Percentiles rank a stretch among this genome's conserved stretches.
Evolutionary conservation across 2,888 invertebrate species (phyloP).

Genomic region (Incurvaria masculella): DNA sequence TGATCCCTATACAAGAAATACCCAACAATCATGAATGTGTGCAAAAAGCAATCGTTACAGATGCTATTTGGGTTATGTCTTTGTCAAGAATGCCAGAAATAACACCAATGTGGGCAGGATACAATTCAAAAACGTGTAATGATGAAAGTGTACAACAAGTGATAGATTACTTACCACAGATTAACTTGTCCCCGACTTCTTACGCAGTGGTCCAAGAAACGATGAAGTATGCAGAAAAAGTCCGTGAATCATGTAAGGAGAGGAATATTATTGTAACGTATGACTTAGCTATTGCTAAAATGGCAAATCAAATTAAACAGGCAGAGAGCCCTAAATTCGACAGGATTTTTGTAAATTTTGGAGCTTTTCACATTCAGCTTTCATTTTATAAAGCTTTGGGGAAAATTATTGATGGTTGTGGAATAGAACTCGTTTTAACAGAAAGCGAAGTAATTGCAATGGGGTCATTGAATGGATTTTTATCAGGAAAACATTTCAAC

Average conservation of each 20-base stretch:
- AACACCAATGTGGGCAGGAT: slow-evolving; percentile 22
- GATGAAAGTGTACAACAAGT: slow-evolving; percentile 18
- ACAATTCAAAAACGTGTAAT: slow-evolving; percentile 16
- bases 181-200: slow-evolving; percentile 22
- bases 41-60: too few species aligned
- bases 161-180: slow-evolving; percentile 22
- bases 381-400: slow-evolving; percentile 25
- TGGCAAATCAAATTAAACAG: slow-evolving; percentile 21
- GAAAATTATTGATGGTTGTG: slow-evolving; percentile 23
- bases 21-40: too few species aligned
- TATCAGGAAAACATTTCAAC: slow-evolving; percentile 26
- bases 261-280: slow-evolving; percentile 21
- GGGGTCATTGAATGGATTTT: slow-evolving; percentile 23
- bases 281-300: slow-evolving; percentile 25
- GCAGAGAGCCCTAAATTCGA: slow-evolving; percentile 19
- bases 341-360: slow-evolving; percentile 22
- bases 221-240: slow-evolving; percentile 16
- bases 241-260: slow-evolving; percentile 20
- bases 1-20: too few species aligned
- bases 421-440: slow-evolving; percentile 23
- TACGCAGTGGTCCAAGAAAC: slow-evolving; percentile 22
- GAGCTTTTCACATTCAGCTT: slow-evolving; percentile 22
- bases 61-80: background rate
- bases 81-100: background rate
- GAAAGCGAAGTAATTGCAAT: slow-evolving; percentile 22